phyloP scores from a whole-genome alignment of 1,140 invertebrate genomes.

The Trissolcus basalis region DNA sequence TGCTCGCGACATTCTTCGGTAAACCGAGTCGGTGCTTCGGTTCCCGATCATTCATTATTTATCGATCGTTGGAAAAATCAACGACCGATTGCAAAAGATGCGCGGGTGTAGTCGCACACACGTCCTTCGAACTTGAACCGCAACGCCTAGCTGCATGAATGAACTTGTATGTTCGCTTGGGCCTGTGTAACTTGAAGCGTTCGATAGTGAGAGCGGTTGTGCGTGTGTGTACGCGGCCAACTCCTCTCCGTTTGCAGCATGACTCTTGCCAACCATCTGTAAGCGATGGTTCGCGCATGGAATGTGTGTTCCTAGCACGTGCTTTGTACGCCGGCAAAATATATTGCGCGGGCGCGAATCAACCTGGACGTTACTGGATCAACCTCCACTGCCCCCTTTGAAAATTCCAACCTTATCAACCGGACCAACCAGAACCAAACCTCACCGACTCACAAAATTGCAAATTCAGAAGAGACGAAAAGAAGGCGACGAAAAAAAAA shows the following conservation, averaged over 20 bases:
- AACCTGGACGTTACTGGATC: constrained; percentile 49
- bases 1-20: constrained; percentile 39
- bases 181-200: constrained; percentile 52
- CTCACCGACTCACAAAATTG: too few species aligned
- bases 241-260: constrained; percentile 37
- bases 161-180: too few species aligned
- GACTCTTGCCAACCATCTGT: constrained; percentile 61
- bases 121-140: constrained; percentile 57
- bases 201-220: constrained; percentile 33
- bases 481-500: too few species aligned
- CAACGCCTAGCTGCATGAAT: constrained; percentile 59
- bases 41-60: constrained; percentile 8
- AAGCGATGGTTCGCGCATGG: constrained; percentile 60
- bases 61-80: constrained; percentile 16
- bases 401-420: too few species aligned
- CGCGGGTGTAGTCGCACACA: constrained; percentile 46
- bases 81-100: constrained; percentile 3
- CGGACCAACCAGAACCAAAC: too few species aligned
- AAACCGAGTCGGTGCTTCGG: constrained; percentile 19
- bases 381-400: too few species aligned
- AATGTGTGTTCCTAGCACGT: constrained; percentile 64
- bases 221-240: constrained; percentile 34
- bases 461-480: too few species aligned
- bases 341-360: constrained; percentile 49
- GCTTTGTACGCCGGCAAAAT: constrained; percentile 52